phyloP scores from a whole-genome alignment of 2,797 vertebrate genomes.

The Yasuhikotakia modesta region DNA sequence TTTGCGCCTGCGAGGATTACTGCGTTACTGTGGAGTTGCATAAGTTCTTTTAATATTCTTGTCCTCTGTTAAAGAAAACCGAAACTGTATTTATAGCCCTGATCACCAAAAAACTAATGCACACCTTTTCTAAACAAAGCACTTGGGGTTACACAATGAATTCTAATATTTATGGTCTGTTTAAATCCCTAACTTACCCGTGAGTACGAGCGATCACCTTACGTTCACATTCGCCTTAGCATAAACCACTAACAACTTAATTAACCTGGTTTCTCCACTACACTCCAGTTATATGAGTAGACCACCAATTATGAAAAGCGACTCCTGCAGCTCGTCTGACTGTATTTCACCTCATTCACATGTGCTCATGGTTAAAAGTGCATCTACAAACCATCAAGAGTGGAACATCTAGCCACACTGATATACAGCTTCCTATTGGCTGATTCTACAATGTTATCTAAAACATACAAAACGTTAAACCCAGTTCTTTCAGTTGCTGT shows the following conservation, averaged over 20 bases:
- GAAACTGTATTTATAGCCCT: too few species aligned
- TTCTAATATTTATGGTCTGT: too few species aligned
- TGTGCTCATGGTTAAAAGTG: background rate
- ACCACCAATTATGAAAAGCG: background rate
- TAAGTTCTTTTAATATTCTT: background rate
- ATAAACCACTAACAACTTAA: background rate
- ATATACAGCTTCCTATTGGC: background rate
- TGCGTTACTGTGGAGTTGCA: background rate
- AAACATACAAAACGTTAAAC: slow-evolving; percentile 48
- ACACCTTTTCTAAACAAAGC: too few species aligned
- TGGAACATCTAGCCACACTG: too few species aligned
- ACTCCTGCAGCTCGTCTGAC: background rate
- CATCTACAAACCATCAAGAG: background rate
- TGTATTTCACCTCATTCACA: background rate
- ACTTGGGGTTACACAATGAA: too few species aligned
- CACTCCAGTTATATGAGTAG: background rate
- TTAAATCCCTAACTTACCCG: too few species aligned
- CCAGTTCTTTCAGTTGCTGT: slow-evolving; percentile 73
- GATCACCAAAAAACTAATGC: too few species aligned
- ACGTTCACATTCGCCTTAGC: background rate
- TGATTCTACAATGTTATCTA: background rate
- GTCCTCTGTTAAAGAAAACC: too few species aligned
- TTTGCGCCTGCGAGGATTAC: background rate
- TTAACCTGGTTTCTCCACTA: background rate
- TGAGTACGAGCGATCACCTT: too few species aligned